Percentiles rank a stretch among this genome's conserved stretches.
These are phyloP conservation scores for Phyllotreta cruciferae DNA, from an alignment of 2,888 invertebrate genomes.

Conservation along the genomic window DNA sequence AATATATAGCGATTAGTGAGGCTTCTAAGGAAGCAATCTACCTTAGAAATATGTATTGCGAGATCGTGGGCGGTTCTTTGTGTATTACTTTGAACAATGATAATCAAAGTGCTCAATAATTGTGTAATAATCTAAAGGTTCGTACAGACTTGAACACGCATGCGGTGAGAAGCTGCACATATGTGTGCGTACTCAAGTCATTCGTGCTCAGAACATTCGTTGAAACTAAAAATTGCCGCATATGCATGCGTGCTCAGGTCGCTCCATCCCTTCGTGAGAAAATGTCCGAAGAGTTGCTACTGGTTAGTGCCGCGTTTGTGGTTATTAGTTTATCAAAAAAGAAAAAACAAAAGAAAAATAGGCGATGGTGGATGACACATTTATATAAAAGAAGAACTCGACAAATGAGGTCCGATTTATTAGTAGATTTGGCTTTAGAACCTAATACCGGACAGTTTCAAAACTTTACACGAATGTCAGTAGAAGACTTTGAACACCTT, in stretches of 20 bases:
- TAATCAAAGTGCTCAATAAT: background rate
- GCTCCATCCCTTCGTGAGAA: conserved; percentile 8
- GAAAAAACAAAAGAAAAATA: conserved; percentile 12
- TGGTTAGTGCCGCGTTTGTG: conserved; percentile 11
- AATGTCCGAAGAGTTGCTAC: conserved; percentile 11
- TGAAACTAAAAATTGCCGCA: background rate
- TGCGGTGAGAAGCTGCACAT: conserved; percentile 16
- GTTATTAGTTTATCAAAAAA: background rate
- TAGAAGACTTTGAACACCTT: background rate
- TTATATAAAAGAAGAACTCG: conserved; percentile 12
- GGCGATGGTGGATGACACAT: conserved; percentile 16
- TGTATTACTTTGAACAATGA: no score
- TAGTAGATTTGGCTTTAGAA: conserved; percentile 10
- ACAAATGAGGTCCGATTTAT: conserved; percentile 18
- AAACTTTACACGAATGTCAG: conserved; percentile 1
- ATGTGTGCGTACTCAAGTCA: conserved; percentile 12
- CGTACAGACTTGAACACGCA: conserved; percentile 16
- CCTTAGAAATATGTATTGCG: no score
- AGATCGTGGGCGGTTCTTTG: no score
- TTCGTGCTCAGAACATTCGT: background rate
- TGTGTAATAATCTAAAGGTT: background rate
- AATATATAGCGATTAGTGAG: no score
- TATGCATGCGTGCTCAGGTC: background rate
- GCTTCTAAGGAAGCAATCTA: no score
- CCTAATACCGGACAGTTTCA: conserved; percentile 2